Base-by-base conservation (phyloP, 1,140 invertebrate species). In the Anastrepha obliqua region DNA sequence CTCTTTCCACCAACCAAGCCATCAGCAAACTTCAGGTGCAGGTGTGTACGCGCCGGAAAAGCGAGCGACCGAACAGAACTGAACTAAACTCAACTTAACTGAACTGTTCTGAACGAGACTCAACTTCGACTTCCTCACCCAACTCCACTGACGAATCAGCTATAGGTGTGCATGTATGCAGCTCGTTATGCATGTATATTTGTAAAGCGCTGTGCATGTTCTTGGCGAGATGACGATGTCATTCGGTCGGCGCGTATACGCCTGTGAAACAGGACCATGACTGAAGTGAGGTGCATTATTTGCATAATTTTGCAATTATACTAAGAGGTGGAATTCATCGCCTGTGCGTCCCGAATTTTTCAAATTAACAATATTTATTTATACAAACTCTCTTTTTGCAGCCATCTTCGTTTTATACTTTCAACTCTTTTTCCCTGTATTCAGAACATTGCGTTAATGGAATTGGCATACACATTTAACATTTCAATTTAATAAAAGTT, bases 331-430 rank as follows among this genome's bases (percentile, higher is more conserved):
- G 65, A 42, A 67, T 67, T 67, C 65, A 67, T 67, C 20, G 65
- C 65, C 65, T n/a, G n/a, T 67, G 29, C 65, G 65, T 67, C 13
- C 65, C 65, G 65, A 67, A 67, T 67, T 67, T 67, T 67, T 67
- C 65, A 67, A 67, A 39, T 67, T 67, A 67, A 67, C 65, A 67
- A 67, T 67, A 67, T 67, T 67, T 67, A 67, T 67, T 67, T 67
- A 67, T 67, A 67, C 65, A 39, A 20, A 29, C 65, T 67, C 65
- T 11, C 65, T 67, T 67, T 20, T 39, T 65, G 64, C 20, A 15
- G 8, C 17, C 15, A 62, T 62, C 17, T 62, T 62, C 15, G 15
- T 17, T 62, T 17, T 62, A 15, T 8, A 29, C 20, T 20, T 39
- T 29, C 29, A 65, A 65, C 64, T 65, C 64, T 42, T 67, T 62